Evolutionary conservation across 2,888 invertebrate species (phyloP).

Genomic region (Drosophila histrio): DNA sequence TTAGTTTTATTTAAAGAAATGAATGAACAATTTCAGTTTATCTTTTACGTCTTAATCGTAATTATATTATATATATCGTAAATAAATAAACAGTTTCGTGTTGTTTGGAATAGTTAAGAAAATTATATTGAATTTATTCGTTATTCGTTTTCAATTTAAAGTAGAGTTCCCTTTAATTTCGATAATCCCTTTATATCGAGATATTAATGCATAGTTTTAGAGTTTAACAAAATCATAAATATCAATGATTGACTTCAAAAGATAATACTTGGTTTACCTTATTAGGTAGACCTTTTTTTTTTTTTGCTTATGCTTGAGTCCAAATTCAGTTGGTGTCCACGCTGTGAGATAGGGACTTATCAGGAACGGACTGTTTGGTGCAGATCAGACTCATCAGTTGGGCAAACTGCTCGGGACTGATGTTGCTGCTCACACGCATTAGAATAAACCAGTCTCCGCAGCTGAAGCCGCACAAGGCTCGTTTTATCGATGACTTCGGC

Average conservation of each 20-base stretch:
- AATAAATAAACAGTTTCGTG: neutral
- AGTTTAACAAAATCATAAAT: neutral
- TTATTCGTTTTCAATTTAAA: conserved; percentile 10
- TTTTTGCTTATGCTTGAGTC: neutral
- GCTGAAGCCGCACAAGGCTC: conserved; percentile 73
- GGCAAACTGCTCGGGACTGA: conserved; percentile 88
- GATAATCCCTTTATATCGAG: conserved; percentile 55
- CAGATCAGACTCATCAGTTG: conserved; percentile 86
- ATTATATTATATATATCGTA: too few relatives aligned
- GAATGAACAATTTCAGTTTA: too few relatives aligned
- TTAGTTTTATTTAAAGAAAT: too few relatives aligned
- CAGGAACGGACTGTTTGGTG: conserved; percentile 12
- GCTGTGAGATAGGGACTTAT: conserved; percentile 15
- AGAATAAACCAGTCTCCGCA: conserved; percentile 92
- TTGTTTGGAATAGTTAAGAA: neutral
- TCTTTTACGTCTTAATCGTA: too few relatives aligned
- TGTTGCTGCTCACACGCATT: conserved; percentile 90
- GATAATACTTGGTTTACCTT: conserved; percentile 6
- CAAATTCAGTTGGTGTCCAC: conserved; percentile 40
- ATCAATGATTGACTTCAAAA: conserved; percentile 4
- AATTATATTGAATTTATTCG: too few relatives aligned
- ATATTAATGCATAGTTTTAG: conserved; percentile 1
- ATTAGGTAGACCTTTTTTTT: neutral
- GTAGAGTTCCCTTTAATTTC: conserved; percentile 14
- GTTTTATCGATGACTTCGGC: conserved; percentile 58